phyloP scores from a whole-genome alignment of 1,140 invertebrate genomes.

The Coenobita brevimanus region DNA sequence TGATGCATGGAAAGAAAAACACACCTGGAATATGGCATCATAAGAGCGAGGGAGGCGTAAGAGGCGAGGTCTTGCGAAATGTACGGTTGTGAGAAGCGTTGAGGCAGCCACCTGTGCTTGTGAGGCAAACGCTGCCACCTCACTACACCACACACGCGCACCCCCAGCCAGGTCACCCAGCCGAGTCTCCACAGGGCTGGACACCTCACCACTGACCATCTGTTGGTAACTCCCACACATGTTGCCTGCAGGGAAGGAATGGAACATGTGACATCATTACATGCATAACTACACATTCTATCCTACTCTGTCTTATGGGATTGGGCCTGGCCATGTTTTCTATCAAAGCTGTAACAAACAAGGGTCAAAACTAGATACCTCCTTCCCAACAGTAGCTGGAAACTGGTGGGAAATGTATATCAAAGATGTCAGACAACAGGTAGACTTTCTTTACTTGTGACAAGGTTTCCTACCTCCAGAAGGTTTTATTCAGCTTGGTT shows the following conservation, averaged over 20 bases:
- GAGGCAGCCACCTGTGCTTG: slow-evolving; percentile 69
- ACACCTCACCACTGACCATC: slow-evolving; percentile 32
- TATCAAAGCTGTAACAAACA: no score
- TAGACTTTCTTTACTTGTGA: no score
- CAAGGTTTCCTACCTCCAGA: no score
- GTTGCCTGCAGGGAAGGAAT: slow-evolving; percentile 37
- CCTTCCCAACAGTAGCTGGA: no score
- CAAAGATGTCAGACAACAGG: no score
- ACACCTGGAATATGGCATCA: slow-evolving; percentile 92
- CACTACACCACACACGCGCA: slow-evolving; percentile 79
- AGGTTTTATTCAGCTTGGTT: no score
- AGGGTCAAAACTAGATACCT: no score
- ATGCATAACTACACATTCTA: not conserved
- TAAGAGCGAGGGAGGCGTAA: slow-evolving; percentile 90
- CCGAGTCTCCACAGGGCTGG: slow-evolving; percentile 51
- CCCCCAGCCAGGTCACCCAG: slow-evolving; percentile 61
- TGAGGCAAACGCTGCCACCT: slow-evolving; percentile 77
- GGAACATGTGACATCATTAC: slow-evolving; percentile 73
- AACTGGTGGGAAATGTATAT: no score
- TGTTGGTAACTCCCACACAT: slow-evolving; percentile 52
- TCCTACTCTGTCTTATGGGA: no score
- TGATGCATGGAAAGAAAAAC: no score
- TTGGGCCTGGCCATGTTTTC: no score
- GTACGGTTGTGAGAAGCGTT: slow-evolving; percentile 44
- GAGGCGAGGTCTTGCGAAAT: slow-evolving; percentile 80